Conservation (phyloP, 2,888 invertebrate species). For the Hypolimnas misippus region DNA sequence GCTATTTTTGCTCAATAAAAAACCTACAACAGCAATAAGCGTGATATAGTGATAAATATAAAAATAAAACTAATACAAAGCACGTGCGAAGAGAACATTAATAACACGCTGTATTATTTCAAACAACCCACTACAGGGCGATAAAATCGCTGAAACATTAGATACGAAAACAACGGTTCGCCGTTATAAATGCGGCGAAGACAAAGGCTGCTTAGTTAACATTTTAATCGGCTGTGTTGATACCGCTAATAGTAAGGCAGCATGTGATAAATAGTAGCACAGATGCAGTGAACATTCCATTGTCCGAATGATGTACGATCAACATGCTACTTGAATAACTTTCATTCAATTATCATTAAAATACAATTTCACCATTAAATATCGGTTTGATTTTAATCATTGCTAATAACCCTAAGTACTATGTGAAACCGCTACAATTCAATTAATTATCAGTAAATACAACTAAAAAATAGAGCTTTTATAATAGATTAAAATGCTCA, state of each 20-base stretch:
- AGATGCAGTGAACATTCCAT: slow-evolving; percentile 48
- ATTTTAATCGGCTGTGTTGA: slow-evolving; percentile 68
- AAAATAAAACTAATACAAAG: slow-evolving; percentile 20
- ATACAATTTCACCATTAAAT: not conserved
- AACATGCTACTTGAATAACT: slow-evolving; percentile 24
- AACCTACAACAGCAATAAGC: not conserved
- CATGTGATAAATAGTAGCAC: slow-evolving; percentile 56
- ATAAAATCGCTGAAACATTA: slow-evolving; percentile 32
- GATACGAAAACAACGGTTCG: slow-evolving; percentile 27
- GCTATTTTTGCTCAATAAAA: too few relatives aligned
- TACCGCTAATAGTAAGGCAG: slow-evolving; percentile 60
- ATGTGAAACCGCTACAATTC: too few relatives aligned
- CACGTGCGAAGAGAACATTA: slow-evolving; percentile 30
- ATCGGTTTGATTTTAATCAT: too few relatives aligned
- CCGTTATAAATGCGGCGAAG: slow-evolving; percentile 26
- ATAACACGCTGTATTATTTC: slow-evolving; percentile 30
- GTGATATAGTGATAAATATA: not conserved
- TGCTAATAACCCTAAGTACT: too few relatives aligned
- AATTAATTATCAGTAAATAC: too few relatives aligned
- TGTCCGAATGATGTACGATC: slow-evolving; percentile 58
- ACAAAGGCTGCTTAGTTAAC: slow-evolving; percentile 61
- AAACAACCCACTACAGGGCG: slow-evolving; percentile 19
- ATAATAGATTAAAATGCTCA: too few relatives aligned
- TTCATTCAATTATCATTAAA: not conserved
- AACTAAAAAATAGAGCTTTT: too few relatives aligned